phyloP scores from a whole-genome alignment of 2,888 invertebrate genomes.

The Epiblema foenella region DNA sequence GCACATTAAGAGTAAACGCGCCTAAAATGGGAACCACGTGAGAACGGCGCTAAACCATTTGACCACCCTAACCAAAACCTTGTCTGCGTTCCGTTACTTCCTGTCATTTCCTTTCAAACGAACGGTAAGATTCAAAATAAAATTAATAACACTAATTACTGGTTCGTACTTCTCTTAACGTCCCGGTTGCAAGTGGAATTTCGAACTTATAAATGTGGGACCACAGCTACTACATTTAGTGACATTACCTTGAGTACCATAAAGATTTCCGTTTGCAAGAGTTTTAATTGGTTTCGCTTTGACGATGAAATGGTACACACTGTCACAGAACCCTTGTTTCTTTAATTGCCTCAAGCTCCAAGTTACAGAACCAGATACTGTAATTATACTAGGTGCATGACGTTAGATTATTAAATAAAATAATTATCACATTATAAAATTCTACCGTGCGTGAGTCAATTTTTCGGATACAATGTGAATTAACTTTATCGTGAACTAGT shows the following conservation, averaged over 20 bases:
- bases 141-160: background rate
- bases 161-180: conserved; percentile 5
- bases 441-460: background rate
- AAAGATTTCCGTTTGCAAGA: conserved; percentile 4
- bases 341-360: conserved; percentile 1
- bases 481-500: background rate
- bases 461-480: background rate
- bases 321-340: background rate
- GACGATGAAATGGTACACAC: background rate
- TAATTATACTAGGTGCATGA: conserved; percentile 5
- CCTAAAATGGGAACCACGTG: background rate
- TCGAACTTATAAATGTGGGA: conserved; percentile 22
- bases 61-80: conserved; percentile 9
- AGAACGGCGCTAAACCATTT: background rate
- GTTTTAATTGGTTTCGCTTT: conserved; percentile 21
- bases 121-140: background rate
- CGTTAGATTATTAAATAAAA: background rate
- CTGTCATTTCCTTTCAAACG: conserved; percentile 13
- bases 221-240: conserved; percentile 10
- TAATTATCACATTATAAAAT: background rate
- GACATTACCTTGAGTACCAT: background rate
- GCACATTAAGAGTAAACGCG: too few relatives aligned
- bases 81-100: conserved; percentile 24
- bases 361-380: background rate
- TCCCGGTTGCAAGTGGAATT: background rate